phyloP scores from a whole-genome alignment of 1,140 invertebrate species.

The Batillaria attramentaria region DNA sequence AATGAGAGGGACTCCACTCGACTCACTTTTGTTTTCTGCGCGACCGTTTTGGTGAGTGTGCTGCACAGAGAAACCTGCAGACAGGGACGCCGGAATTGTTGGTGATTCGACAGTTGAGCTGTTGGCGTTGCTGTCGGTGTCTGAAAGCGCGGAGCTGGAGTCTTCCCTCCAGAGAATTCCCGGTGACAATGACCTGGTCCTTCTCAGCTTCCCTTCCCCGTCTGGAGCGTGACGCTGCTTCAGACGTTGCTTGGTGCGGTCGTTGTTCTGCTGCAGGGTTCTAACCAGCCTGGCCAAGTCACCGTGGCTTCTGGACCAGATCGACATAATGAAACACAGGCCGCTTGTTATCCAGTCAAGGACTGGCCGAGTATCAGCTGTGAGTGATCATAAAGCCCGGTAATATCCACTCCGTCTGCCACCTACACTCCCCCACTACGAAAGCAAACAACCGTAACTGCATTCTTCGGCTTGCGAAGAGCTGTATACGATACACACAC shows the following conservation, averaged over 20 bases:
- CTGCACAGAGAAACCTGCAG: no score
- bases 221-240: background rate
- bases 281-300: conserved; percentile 40
- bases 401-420: background rate
- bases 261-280: conserved; percentile 34
- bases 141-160: no score
- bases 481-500: no score
- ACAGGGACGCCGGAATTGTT: no score
- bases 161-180: no score
- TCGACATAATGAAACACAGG: conserved; percentile 31
- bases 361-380: no score
- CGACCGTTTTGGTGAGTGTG: no score
- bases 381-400: background rate
- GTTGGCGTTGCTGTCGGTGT: no score
- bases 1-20: no score
- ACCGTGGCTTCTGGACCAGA: conserved; percentile 44
- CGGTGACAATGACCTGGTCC: conserved; percentile 27
- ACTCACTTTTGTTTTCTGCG: no score
- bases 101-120: no score
- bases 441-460: background rate
- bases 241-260: conserved; percentile 16
- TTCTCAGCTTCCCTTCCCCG: background rate
- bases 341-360: background rate
- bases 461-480: background rate
- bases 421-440: background rate